Evolutionary conservation across 2,888 invertebrate genomes (phyloP).

Genomic region (Baccha elongata): DNA sequence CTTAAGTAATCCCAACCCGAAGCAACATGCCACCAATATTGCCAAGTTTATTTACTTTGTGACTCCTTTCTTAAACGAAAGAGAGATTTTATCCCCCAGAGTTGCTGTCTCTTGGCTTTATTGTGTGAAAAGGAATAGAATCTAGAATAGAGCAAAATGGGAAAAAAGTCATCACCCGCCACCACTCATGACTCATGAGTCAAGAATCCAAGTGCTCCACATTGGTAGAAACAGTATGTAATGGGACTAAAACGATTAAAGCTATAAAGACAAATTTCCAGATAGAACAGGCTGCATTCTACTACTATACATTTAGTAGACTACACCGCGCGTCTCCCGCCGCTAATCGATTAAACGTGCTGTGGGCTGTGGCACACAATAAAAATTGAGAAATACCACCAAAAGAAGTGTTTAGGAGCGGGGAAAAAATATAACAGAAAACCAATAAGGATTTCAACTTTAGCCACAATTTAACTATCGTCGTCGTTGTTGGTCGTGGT

Average conservation of each 20-base stretch:
- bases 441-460: slow-evolving; percentile 62
- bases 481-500: not conserved
- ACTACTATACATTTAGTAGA: slow-evolving; percentile 38
- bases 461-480: slow-evolving; percentile 50
- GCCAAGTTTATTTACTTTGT: slow-evolving; percentile 66
- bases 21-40: slow-evolving; percentile 66
- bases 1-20: slow-evolving; percentile 50
- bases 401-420: slow-evolving; percentile 1
- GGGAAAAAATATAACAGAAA: slow-evolving; percentile 23
- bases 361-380: slow-evolving; percentile 62
- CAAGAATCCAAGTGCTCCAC: slow-evolving; percentile 51
- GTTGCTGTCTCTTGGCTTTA: slow-evolving; percentile 45
- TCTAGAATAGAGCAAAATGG: slow-evolving; percentile 1
- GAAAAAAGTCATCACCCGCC: slow-evolving; percentile 9
- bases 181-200: slow-evolving; percentile 52
- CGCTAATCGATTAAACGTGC: slow-evolving; percentile 70
- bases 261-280: too few relatives aligned
- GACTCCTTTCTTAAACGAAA: slow-evolving; percentile 42
- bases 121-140: slow-evolving; percentile 38
- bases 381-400: slow-evolving; percentile 52
- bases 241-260: slow-evolving; percentile 67
- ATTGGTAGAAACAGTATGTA: slow-evolving; percentile 58
- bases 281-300: slow-evolving; percentile 23
- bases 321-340: slow-evolving; percentile 51
- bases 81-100: slow-evolving; percentile 58